Evolutionary conservation across 2,888 invertebrate genomes (phyloP), one percentile per base, ranked within the genome.

Genomic region (Cheilosia grossa): DNA sequence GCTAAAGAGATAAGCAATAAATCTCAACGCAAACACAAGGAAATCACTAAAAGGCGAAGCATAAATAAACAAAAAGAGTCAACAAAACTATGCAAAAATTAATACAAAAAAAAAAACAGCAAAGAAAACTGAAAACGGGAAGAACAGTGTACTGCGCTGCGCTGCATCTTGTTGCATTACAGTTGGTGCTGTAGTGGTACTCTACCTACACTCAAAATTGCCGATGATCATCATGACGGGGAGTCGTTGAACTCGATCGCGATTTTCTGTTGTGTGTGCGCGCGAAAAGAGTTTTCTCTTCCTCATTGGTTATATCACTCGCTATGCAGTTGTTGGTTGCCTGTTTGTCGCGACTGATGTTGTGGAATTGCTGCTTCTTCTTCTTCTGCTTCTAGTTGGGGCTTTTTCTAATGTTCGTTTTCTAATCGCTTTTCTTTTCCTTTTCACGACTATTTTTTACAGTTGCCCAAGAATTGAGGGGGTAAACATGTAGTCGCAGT

Each of bases 131-230:
- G 33, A 30, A 79, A 66, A 61, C 81, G 80, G 81, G 44, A 81
- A 81, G 81, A 81, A 80, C 27, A 54, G 30, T 17, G 49, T 54
- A 73, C 27, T 6, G 27, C 27, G 59, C 73, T 81, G 74, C 56
- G 59, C 51, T 59, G 53, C 72, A 53, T 21, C 33, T 59, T 53
- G 51, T 58, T 30, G 40, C 21, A 19, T 42, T 37, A 13, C 10
- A 37, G 37, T 37, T 37, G 37, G 37, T 37, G 37, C 10, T 10
- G 37, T 37, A 37, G 37, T 37, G 37, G 4, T 53, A 61, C 79
- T 21, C 66, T 72, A 69, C 78, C 80, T 74, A 81, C 80, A 74
- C 66, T 67, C 51, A 15, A 89, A 89, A 90, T 90, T 19, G 70
- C 67, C 67, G 74, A 66, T 30, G 53, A 74, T 54, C 27, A 69